Evolutionary conservation across 2,113 vertebrate genomes (phyloP), one percentile per base, ranked within the genome.

Genomic region (Cyanoramphus novaezelandiae): DNA sequence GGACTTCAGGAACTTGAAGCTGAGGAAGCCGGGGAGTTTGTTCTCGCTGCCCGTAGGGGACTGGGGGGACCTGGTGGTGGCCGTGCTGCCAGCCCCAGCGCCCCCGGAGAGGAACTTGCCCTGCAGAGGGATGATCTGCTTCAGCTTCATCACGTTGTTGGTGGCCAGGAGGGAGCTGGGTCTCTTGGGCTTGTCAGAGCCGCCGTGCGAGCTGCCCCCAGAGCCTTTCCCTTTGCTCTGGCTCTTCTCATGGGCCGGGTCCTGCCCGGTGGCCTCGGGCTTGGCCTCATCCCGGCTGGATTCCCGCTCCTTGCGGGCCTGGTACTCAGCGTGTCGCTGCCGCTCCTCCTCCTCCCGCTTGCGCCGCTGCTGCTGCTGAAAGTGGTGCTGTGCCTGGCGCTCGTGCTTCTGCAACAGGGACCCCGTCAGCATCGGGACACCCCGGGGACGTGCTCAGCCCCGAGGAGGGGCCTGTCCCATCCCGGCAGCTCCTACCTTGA

Each of bases 61-160:
- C 95, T 99, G 98, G 3, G 99, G 98, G 29, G 98, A 98, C 82
- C 99, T 98, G 19, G 98, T 94, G 0, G 98, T 93, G 85, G 88
- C 52, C 4, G 86, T 83, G 86, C 76, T 8, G 16, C 86, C 6
- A 0, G 92, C 25, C 23, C 91, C 91, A 0, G 94, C 10, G 4
- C 92, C 83, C 24, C 98, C 97, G 0, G 99, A 99, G 90, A 99
- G 98, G 95, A 99, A 99, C 95, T 99, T 99, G 85, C 98, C 98
- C 98, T 99, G 99, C 92, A 99, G 94, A 1, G 99, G 99, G 96
- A 99, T 99, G 97, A 99, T 99, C 98, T 99, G 99, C 95, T 99
- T 99, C 64, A 99, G 98, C 97, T 99, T 99, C 98, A 99, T 98
- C 95, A 99, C 99, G 8, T 99, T 99, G 94, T 99, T 99, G 97